phyloP scores from a whole-genome alignment of 2,113 vertebrate genomes.

The Rhegmatorhina hoffmannsi region DNA sequence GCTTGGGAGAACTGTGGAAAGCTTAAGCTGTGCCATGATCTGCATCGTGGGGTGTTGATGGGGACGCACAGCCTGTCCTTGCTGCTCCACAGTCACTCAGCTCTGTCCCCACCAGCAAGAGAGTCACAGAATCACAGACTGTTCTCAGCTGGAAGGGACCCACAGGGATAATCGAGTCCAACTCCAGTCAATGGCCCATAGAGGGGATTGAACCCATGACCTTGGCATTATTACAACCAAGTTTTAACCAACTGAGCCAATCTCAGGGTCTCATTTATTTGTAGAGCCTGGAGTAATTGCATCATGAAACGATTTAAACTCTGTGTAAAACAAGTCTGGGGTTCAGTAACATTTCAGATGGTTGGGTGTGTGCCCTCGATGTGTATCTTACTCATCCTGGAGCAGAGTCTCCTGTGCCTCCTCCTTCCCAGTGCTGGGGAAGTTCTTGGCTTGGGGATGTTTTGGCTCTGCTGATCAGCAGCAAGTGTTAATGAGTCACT shows the following conservation, averaged over 20 bases:
- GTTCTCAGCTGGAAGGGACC: too few species aligned
- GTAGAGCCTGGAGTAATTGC: conserved; percentile 67
- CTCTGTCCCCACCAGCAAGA: conserved; percentile 61
- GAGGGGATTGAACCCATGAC: too few species aligned
- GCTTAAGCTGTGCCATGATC: conserved; percentile 7
- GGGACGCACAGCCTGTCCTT: conserved; percentile 62
- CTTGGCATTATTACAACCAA: too few species aligned
- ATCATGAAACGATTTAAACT: neutral
- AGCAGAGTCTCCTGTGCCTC: neutral
- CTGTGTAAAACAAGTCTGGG: neutral
- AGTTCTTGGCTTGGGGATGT: neutral
- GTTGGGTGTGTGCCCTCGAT: neutral
- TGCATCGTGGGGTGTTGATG: conserved; percentile 52
- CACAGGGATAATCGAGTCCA: too few species aligned
- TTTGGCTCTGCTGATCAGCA: neutral
- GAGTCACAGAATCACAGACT: neutral
- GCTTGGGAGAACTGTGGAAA: neutral
- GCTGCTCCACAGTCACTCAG: conserved; percentile 76
- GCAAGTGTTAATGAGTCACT: neutral
- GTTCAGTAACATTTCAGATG: neutral
- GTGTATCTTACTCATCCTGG: neutral
- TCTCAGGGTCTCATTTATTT: conserved; percentile 20
- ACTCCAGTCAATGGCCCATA: too few species aligned
- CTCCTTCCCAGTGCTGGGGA: neutral
- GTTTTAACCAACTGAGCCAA: too few species aligned